Evolutionary conservation across 2,797 vertebrate species (phyloP), one percentile per base, ranked within the genome.

Genomic region (Neopelma chrysocephalum): DNA sequence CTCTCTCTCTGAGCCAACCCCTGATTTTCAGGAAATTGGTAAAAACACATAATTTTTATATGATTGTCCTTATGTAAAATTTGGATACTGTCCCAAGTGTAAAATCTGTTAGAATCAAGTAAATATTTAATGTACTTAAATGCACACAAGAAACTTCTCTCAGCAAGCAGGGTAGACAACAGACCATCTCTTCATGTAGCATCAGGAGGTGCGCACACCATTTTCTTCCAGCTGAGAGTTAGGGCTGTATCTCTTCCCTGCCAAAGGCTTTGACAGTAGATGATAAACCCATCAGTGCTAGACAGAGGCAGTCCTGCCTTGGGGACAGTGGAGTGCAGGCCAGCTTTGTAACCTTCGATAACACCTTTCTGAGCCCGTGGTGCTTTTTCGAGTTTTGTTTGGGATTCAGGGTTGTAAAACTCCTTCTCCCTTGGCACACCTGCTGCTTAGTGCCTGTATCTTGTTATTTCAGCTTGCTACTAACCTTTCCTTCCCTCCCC

Each of bases 181-280:
- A 73, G 34, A 34, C 6, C 13, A 43, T 21, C n/a, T 65, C 48
- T 65, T 58, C 51, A 57, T 13, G 6, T 20, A 60, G 34, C 31
- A 18, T 47, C 51, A 17, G 18, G 34, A 50, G 0, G 1, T 57
- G 26, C 21, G 27, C 19, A 70, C 1, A 8, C 3, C 23, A 48
- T 36, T 62, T 72, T 40, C 31, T 48, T 58, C 36, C 70, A 87
- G 47, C 31, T 27, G 45, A 43, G n/a, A 31, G 19, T 72, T 16
- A 64, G 13, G 42, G 23, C 38, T 68, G 42, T 68, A 6, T 23
- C 47, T 76, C n/a, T 26, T 79, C 47, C 22, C 50, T 75, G 45
- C 36, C 65, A 81, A 60, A 89, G 51, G 29, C 43, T 93, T 77
- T 54, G 56, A 48, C 19, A 20, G 32, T 20, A 45, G 25, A 7